phyloP scores from a whole-genome alignment of 2,113 vertebrate species.

The Bubo scandiacus region DNA sequence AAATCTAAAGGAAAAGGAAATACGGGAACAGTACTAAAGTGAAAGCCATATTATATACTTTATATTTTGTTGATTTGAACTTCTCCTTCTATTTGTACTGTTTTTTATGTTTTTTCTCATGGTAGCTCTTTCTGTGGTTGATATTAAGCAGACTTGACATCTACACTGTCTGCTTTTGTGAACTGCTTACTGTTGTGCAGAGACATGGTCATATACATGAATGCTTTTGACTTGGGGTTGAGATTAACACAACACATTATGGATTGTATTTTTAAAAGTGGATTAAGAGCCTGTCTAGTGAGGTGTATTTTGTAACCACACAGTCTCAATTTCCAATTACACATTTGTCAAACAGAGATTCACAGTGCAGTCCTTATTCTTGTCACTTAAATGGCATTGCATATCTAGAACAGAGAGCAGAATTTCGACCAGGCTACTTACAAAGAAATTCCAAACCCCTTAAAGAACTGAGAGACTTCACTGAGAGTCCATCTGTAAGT shows the following conservation, averaged over 20 bases:
- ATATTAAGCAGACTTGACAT: not conserved
- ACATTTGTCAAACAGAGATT: not conserved
- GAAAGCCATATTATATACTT: not conserved
- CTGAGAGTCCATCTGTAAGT: not conserved
- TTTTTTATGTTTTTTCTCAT: not conserved
- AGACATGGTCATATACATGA: not conserved
- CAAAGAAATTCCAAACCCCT: not conserved
- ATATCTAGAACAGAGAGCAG: not conserved
- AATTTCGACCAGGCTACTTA: not conserved
- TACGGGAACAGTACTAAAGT: not conserved
- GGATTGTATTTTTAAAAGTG: conserved; percentile 1
- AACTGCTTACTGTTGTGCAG: not conserved
- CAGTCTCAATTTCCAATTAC: not conserved
- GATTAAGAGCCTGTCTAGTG: not conserved
- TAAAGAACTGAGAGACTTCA: not conserved
- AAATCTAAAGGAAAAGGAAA: not conserved
- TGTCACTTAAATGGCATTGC: not conserved
- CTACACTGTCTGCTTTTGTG: not conserved
- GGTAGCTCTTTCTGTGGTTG: not conserved
- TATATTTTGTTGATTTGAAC: not conserved
- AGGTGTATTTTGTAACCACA: not conserved
- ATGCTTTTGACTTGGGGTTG: not conserved
- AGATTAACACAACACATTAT: not conserved
- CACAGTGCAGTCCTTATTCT: not conserved
- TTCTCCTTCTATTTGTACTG: not conserved